Evolutionary conservation across 2,113 vertebrate genomes (phyloP).

Genomic region (Eretmodus cyanostictus): DNA sequence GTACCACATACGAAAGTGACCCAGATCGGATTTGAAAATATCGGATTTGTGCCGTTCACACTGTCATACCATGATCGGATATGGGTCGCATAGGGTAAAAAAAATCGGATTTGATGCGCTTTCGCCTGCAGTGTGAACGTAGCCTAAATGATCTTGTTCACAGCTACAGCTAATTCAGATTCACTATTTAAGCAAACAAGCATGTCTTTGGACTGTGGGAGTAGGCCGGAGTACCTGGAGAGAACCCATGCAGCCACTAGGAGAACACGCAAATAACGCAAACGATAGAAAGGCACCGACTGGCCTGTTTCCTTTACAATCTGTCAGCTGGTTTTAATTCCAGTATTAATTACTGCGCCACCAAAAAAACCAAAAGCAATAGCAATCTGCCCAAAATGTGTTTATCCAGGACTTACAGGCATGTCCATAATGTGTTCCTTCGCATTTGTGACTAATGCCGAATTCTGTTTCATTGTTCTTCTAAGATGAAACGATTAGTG

Average conservation of each 20-base stretch:
- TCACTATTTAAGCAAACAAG: background rate
- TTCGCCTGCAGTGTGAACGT: no score
- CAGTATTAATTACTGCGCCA: background rate
- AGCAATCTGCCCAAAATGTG: background rate
- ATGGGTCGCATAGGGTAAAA: no score
- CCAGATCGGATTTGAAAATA: no score
- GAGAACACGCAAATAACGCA: background rate
- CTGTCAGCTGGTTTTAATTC: background rate
- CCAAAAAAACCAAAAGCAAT: background rate
- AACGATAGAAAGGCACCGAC: background rate
- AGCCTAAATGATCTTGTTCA: background rate
- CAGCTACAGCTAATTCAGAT: background rate
- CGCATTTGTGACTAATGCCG: background rate
- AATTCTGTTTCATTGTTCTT: background rate
- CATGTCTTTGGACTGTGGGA: background rate
- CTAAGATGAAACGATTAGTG: conserved; percentile 87
- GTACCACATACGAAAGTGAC: no score
- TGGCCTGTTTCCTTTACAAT: background rate
- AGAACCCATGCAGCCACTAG: background rate
- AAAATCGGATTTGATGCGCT: no score
- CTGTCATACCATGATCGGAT: no score
- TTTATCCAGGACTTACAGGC: background rate
- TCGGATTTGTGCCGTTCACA: no score
- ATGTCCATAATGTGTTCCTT: background rate
- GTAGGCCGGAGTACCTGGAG: background rate